Evolutionary conservation across 2,888 invertebrate species (phyloP), one percentile per base, ranked within the genome.

Genomic region (Pristionchus maxplancki): DNA sequence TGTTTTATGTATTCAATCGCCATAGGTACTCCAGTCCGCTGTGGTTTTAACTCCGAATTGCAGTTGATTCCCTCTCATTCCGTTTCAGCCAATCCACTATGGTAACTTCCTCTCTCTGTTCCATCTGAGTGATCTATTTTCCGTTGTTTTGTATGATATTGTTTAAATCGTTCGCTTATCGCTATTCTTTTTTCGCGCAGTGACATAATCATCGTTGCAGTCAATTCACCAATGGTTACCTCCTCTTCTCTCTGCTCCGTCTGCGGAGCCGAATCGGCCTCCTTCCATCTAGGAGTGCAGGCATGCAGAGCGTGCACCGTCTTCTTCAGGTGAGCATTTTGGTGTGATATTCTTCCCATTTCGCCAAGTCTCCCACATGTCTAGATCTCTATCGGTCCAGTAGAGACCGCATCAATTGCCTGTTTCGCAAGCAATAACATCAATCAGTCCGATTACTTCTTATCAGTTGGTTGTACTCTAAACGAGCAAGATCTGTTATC

Each of bases 221-320:
- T 50, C 20, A 0, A 34, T n/a, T n/a, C n/a, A n/a, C n/a, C 74
- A 1, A 37, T 40, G 74, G 40, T 44, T 24, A 17, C 20, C 20
- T 40, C 37, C 34, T 17, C 37, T 44, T 40, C 37, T 1, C n/a
- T 74, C 6, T 74, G 74, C 24, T 24, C 40, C 17, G 74, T 74
- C n/a, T 74, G 74, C 40, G 40, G 20, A 6, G 24, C 74, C n/a
- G 74, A 74, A n/a, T 40, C 40, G 37, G n/a, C 37, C 24, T 74
- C 74, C n/a, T 24, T 74, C 40, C 74, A 74, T 44, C 40, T 74
- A 40, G 74, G 74, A 74, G 74, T 74, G 40, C 17, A 40, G 13
- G 74, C 74, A 15, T 74, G 74, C 40, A 8, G 74, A 13, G 74
- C 74, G 15, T 74, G 74, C 40, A 40, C 74, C 4, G 74, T 74